Evolutionary conservation across 2,797 vertebrate genomes (phyloP).

Genomic region (Lepilemur septentrionalis): DNA sequence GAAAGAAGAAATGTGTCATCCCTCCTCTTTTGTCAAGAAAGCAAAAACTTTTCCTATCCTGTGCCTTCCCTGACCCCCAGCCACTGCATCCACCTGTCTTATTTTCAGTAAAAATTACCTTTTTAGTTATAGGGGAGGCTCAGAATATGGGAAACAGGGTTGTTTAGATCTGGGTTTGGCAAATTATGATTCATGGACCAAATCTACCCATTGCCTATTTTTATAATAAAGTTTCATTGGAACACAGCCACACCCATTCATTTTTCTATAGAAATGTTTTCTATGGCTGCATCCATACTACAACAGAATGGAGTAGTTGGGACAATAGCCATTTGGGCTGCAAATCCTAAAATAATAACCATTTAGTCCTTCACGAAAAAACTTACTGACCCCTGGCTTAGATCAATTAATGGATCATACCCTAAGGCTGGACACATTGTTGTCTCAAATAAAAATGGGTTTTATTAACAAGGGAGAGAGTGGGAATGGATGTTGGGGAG

Average conservation of each 20-base stretch:
- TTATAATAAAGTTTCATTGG: not conserved
- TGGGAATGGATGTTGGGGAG: not conserved
- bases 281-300: not conserved
- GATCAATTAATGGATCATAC: not conserved
- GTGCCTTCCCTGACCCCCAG: rapidly evolving
- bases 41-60: not conserved
- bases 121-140: not conserved
- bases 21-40: not conserved
- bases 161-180: not conserved
- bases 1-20: not conserved
- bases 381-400: not conserved
- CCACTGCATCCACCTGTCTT: rapidly evolving
- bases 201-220: not conserved
- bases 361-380: not conserved
- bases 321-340: not conserved
- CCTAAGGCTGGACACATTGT: not conserved
- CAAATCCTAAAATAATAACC: not conserved
- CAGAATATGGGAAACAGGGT: not conserved
- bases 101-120: not conserved
- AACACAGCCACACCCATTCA: no score
- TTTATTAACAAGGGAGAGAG: not conserved
- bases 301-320: not conserved
- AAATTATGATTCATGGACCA: not conserved
- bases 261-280: not conserved
- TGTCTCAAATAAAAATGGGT: not conserved